Evolutionary conservation across 2,888 invertebrate species (phyloP).

Genomic region (Rhagonycha fulva): DNA sequence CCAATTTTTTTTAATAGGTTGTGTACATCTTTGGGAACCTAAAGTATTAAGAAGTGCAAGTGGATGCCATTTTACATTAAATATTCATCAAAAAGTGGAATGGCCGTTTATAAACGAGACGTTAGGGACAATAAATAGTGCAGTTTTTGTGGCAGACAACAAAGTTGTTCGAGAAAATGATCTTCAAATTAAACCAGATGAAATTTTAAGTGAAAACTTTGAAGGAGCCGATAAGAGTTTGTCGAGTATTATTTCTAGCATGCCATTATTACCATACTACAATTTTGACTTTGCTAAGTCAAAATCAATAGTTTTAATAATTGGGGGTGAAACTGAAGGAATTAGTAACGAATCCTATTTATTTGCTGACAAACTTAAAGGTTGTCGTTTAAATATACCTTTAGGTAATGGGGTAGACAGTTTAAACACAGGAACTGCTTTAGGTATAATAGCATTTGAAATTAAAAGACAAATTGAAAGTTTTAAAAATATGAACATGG

Average conservation of each 20-base stretch:
- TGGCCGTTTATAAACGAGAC: conserved; percentile 66
- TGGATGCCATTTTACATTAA: conserved; percentile 83
- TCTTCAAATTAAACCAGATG: not conserved
- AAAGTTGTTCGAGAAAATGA: conserved; percentile 47
- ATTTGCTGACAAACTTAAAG: conserved; percentile 62
- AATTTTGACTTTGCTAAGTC: conserved; percentile 60
- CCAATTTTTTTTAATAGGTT: conserved; percentile 62
- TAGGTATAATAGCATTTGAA: conserved; percentile 85
- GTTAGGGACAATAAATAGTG: conserved; percentile 56
- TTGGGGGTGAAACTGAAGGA: conserved; percentile 90
- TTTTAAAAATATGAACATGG: not conserved
- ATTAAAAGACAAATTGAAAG: conserved; percentile 66
- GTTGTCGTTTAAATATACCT: conserved; percentile 77
- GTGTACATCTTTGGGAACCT: conserved; percentile 87
- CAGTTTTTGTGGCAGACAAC: conserved; percentile 73
- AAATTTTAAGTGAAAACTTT: not conserved
- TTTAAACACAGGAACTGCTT: conserved; percentile 82
- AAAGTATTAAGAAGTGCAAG: conserved; percentile 85
- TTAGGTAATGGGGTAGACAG: conserved; percentile 78
- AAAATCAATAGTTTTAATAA: conserved; percentile 67
- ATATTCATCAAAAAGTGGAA: conserved; percentile 65
- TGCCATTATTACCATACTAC: conserved; percentile 69
- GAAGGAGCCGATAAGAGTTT: not conserved
- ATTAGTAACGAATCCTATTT: conserved; percentile 75
- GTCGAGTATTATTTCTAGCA: conserved; percentile 35